Evolutionary conservation across 2,888 invertebrate genomes (phyloP).

Genomic region (Alitta virens): DNA sequence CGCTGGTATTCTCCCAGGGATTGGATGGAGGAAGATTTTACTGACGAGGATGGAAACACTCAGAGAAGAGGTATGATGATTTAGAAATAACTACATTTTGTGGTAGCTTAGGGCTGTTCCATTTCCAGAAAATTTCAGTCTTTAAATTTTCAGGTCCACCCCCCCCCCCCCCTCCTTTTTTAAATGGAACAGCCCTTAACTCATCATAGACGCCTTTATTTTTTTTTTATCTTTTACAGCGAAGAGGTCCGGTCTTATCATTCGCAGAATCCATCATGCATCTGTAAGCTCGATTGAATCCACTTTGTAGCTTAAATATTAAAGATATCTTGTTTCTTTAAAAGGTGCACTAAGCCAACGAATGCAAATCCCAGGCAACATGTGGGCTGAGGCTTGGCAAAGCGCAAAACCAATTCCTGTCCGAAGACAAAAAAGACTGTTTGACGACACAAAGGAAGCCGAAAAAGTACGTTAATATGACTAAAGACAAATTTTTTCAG

Average conservation of each 20-base stretch:
- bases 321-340: conserved; percentile 19
- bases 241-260: too few species aligned
- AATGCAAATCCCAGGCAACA: conserved; percentile 87
- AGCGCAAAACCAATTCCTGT: conserved; percentile 86
- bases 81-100: too few species aligned
- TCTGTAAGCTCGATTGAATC: too few species aligned
- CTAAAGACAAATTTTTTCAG: too few species aligned
- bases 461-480: conserved; percentile 65
- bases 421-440: conserved; percentile 82
- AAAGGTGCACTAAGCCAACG: conserved; percentile 74
- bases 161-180: too few species aligned
- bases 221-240: too few species aligned
- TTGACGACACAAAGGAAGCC: conserved; percentile 93
- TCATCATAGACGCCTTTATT: too few species aligned
- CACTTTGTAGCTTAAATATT: not conserved
- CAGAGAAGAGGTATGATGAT: conserved; percentile 27
- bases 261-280: too few species aligned
- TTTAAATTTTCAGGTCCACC: too few species aligned
- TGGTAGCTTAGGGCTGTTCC: too few species aligned
- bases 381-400: conserved; percentile 91
- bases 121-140: too few species aligned
- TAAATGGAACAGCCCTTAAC: too few species aligned
- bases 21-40: conserved; percentile 69
- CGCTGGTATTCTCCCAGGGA: conserved; percentile 98
- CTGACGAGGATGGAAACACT: conserved; percentile 37